These are phyloP conservation scores for Elymnias hypermnestra DNA, from an alignment of 1,140 invertebrate species.

Conservation along the genomic window DNA sequence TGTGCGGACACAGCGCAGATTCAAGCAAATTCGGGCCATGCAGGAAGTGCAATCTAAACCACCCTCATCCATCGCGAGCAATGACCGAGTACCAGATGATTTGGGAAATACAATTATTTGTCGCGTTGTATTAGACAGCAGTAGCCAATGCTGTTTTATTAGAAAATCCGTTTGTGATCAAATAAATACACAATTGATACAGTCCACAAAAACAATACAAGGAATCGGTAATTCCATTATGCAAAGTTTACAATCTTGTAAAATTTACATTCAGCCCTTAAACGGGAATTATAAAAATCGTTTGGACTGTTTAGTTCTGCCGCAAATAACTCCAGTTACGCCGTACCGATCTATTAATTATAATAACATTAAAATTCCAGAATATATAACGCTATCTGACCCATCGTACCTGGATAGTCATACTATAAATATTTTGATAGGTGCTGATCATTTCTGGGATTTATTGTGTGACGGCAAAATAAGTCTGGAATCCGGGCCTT, in stretches of 20 bases:
- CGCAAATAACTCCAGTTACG: conserved; percentile 11
- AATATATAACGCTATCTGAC: conserved; percentile 15
- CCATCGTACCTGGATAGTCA: conserved; percentile 14
- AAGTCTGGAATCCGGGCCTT: conserved; percentile 16
- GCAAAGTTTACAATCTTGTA: conserved; percentile 16
- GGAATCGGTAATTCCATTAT: conserved; percentile 18
- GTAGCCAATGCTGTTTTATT: conserved; percentile 24
- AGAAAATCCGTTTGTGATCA: conserved; percentile 12
- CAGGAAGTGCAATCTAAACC: no score
- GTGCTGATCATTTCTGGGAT: conserved; percentile 31
- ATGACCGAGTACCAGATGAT: conserved; percentile 1
- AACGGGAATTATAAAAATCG: conserved; percentile 1
- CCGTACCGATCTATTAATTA: background rate
- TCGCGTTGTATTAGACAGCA: conserved; percentile 19
- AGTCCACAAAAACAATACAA: conserved; percentile 23
- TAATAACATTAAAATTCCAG: conserved; percentile 1
- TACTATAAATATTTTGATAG: conserved; percentile 27
- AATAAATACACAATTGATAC: conserved; percentile 18
- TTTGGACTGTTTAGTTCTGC: conserved; percentile 17
- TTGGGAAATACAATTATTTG: conserved; percentile 10
- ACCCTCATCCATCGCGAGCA: no score
- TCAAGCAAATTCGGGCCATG: no score
- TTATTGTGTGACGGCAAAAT: conserved; percentile 23
- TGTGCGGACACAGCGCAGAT: no score
- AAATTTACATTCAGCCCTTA: conserved; percentile 8